These are phyloP conservation scores for Zosterops lateralis DNA, from an alignment of 2,113 vertebrate genomes.

Conservation along the genomic window DNA sequence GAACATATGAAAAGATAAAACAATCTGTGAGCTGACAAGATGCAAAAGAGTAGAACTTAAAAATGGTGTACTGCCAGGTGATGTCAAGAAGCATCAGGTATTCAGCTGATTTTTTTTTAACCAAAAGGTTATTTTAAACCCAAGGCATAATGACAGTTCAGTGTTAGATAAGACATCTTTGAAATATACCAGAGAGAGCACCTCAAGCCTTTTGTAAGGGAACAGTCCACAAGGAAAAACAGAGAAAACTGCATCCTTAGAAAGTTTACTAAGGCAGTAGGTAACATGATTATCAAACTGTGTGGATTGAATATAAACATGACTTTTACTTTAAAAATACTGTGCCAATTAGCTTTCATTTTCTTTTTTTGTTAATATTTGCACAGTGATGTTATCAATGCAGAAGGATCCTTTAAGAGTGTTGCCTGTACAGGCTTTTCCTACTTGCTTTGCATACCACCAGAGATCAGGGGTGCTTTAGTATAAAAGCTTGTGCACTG, in stretches of 20 bases:
- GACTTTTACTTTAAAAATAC: neutral
- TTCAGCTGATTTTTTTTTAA: neutral
- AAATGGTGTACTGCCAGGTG: neutral
- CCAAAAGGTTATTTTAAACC: neutral
- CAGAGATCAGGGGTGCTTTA: neutral
- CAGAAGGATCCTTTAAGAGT: neutral
- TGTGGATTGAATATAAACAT: neutral
- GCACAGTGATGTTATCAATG: neutral
- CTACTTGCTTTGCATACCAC: neutral
- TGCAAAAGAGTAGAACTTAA: neutral
- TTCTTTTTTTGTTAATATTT: neutral
- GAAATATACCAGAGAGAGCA: neutral
- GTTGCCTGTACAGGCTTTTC: neutral
- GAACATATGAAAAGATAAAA: neutral
- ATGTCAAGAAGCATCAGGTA: neutral
- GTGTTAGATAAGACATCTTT: neutral
- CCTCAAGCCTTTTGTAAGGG: neutral
- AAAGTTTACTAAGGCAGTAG: neutral
- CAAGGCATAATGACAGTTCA: neutral
- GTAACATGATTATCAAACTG: neutral
- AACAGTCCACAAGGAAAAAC: neutral
- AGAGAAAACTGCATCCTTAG: neutral
- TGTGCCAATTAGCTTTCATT: neutral
- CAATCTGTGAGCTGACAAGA: neutral
- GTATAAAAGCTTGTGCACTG: neutral